Evolutionary conservation across 2,113 vertebrate genomes (phyloP).

Genomic region (Pollachius pollachius): DNA sequence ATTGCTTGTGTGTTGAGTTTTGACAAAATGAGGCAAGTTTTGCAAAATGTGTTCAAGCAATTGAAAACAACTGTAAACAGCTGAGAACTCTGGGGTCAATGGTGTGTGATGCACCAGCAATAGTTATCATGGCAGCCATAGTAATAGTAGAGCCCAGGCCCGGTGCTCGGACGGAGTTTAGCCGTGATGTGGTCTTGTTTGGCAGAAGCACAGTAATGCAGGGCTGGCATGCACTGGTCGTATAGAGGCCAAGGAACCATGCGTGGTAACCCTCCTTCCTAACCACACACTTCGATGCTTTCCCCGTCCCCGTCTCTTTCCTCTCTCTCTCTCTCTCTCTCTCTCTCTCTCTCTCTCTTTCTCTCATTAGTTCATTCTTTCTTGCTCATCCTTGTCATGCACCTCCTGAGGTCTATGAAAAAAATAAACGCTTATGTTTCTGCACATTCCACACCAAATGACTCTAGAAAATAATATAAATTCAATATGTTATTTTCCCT

Average conservation of each 20-base stretch:
- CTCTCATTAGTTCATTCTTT: not conserved
- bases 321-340: constrained; percentile 19
- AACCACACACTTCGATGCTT: constrained; percentile 6
- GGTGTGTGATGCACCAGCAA: not conserved
- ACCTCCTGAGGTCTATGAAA: not conserved
- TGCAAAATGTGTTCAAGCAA: too few relatives aligned
- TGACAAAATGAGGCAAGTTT: too few relatives aligned
- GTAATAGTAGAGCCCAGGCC: constrained; percentile 30
- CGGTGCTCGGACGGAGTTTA: not conserved
- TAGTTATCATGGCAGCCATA: constrained; percentile 44
- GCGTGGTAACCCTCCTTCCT: constrained; percentile 15
- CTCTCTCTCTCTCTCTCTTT: constrained; percentile 9
- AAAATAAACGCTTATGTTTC: constrained; percentile 48
- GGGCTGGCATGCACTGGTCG: constrained; percentile 37
- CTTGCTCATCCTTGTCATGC: not conserved
- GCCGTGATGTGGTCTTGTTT: constrained; percentile 63
- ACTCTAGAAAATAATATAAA: constrained; percentile 1
- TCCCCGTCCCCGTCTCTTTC: not conserved
- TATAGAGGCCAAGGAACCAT: constrained; percentile 28
- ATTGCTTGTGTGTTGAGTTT: too few relatives aligned
- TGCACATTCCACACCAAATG: not conserved
- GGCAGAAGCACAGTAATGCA: constrained; percentile 35
- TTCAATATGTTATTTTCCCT: not conserved
- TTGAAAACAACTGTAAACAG: too few relatives aligned
- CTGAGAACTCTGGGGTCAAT: constrained; percentile 54